Conservation (phyloP, 2,797 vertebrate species). For the Eospalax fontanierii region DNA sequence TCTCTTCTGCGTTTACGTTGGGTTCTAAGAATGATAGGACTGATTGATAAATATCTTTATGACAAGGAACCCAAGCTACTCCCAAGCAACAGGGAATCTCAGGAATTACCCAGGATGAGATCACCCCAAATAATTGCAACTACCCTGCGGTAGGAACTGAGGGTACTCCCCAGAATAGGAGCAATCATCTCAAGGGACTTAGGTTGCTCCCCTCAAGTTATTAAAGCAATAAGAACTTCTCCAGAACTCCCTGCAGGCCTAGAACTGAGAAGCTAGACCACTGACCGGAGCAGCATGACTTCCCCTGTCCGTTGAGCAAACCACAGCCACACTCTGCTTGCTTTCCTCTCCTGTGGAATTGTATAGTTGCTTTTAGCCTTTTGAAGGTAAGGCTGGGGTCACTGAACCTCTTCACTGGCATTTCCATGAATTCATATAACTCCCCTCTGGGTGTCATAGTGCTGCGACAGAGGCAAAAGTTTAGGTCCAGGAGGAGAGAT, state of each 20-base stretch:
- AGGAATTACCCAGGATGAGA: not conserved
- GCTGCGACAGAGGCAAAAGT: not conserved
- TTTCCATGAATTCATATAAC: not conserved
- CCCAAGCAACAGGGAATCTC: not conserved
- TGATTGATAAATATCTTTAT: not conserved
- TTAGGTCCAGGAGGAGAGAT: not conserved
- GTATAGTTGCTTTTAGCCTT: not conserved
- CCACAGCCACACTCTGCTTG: not conserved
- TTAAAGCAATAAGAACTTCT: not conserved
- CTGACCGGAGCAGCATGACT: no score
- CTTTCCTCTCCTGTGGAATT: not conserved
- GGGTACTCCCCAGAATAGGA: not conserved
- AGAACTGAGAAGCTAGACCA: not conserved
- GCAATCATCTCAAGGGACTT: not conserved
- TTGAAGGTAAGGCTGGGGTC: not conserved
- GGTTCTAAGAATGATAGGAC: not conserved
- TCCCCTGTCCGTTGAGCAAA: not conserved
- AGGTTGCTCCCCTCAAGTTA: not conserved
- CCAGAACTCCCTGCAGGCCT: not conserved
- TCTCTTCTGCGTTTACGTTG: not conserved
- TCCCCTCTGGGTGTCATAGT: not conserved
- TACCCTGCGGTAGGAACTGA: not conserved
- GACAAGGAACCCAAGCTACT: not conserved
- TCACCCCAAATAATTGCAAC: not conserved
- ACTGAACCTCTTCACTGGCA: not conserved